These are phyloP conservation scores for Marasmarcha lunaedactyla DNA, from an alignment of 2,888 invertebrate genomes.

Conservation along the genomic window DNA sequence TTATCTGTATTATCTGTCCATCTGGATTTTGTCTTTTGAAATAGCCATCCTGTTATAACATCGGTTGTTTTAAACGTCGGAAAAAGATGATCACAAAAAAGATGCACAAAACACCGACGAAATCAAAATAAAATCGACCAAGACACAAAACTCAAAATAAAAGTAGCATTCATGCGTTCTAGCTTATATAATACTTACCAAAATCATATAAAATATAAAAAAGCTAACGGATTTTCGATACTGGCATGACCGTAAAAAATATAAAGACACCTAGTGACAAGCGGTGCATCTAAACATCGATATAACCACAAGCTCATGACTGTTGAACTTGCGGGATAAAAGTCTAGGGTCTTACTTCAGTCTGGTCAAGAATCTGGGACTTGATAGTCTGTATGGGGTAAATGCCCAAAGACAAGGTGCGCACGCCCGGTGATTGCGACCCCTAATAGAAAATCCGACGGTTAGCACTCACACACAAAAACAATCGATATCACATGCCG, in stretches of 20 bases:
- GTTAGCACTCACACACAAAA: slow-evolving; percentile 73
- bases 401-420: slow-evolving; percentile 90
- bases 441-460: slow-evolving; percentile 77
- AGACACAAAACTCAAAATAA: background rate
- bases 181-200: slow-evolving; percentile 11
- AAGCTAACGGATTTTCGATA: slow-evolving; percentile 5
- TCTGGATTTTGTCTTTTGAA: too few relatives aligned
- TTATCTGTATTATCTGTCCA: too few relatives aligned
- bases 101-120: too few relatives aligned
- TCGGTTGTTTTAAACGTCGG: too few relatives aligned
- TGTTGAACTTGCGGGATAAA: slow-evolving; percentile 38
- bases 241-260: slow-evolving; percentile 16
- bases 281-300: slow-evolving; percentile 70
- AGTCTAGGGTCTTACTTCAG: slow-evolving; percentile 86
- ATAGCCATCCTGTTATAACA: too few relatives aligned
- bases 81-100: too few relatives aligned
- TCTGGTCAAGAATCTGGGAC: slow-evolving; percentile 87
- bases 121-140: too few relatives aligned
- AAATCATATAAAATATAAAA: slow-evolving; percentile 1
- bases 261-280: slow-evolving; percentile 62
- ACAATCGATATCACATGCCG: slow-evolving; percentile 54
- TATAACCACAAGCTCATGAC: slow-evolving; percentile 54
- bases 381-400: slow-evolving; percentile 90
- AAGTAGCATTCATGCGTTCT: slow-evolving; percentile 6
- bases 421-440: slow-evolving; percentile 92